Percentiles rank a stretch among this genome's conserved stretches.
Conservation (phyloP, 2,888 invertebrate genomes). For the Schizaphis graminum region DNA sequence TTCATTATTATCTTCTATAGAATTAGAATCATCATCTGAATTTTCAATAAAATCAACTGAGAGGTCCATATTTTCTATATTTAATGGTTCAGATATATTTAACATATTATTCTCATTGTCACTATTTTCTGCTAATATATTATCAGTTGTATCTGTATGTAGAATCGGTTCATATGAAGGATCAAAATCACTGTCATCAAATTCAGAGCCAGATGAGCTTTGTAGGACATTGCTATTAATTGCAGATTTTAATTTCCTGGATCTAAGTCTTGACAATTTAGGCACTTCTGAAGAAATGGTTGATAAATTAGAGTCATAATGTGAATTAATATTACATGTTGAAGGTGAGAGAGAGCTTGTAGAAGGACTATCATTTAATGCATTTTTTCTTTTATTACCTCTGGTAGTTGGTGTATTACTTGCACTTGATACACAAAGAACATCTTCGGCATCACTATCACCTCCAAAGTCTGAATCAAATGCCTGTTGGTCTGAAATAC, state of each 20-base stretch:
- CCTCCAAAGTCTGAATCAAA: constrained; percentile 26
- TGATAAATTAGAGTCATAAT: neutral
- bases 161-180: constrained; percentile 27
- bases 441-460: neutral
- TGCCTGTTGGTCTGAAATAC: constrained; percentile 33
- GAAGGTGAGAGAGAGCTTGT: too few species aligned
- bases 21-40: constrained; percentile 29
- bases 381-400: constrained; percentile 34
- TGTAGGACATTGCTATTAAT: constrained; percentile 12
- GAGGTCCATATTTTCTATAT: neutral
- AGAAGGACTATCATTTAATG: too few species aligned
- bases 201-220: neutral
- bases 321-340: constrained; percentile 5
- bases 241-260: neutral
- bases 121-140: constrained; percentile 10
- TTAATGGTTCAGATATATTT: neutral
- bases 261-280: constrained; percentile 35
- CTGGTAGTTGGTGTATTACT: constrained; percentile 33
- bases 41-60: neutral
- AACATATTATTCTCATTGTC: constrained; percentile 16
- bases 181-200: constrained; percentile 28
- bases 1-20: constrained; percentile 18
- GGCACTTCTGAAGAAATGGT: constrained; percentile 17
- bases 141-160: neutral
- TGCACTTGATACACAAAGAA: neutral